A percentile compares a stretch with the other conserved stretches of the same genome.
phyloP scores from a whole-genome alignment of 2,113 vertebrate genomes.

The Rhinichthys klamathensis region DNA sequence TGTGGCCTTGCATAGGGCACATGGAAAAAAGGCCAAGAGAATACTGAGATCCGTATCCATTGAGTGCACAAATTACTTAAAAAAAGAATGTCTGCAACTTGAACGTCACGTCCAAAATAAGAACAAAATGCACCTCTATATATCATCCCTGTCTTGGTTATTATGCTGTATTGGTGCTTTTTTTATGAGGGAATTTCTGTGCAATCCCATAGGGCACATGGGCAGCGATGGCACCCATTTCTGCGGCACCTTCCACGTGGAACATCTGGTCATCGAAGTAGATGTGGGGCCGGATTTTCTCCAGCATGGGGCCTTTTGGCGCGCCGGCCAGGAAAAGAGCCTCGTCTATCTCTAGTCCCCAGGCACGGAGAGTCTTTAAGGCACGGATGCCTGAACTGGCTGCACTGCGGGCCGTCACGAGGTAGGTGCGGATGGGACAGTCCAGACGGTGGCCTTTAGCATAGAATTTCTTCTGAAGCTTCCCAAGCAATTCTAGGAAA shows the following conservation, averaged over 20 bases:
- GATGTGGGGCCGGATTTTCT: conserved; percentile 96
- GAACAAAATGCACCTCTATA: background rate
- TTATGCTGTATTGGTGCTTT: conserved; percentile 58
- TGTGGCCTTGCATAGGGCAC: background rate
- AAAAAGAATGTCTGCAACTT: background rate
- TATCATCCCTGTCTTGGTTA: conserved; percentile 46
- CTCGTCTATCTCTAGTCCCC: conserved; percentile 96
- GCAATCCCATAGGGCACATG: conserved; percentile 94
- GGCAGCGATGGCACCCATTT: conserved; percentile 91
- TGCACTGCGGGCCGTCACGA: conserved; percentile 93
- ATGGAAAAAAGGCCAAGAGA: conserved; percentile 24
- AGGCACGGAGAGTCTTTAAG: conserved; percentile 94
- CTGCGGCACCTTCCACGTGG: conserved; percentile 91
- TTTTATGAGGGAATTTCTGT: conserved; percentile 75
- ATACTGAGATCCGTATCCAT: conserved; percentile 8
- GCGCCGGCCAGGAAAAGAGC: conserved; percentile 94
- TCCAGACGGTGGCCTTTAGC: conserved; percentile 90
- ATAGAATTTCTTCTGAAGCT: conserved; percentile 98
- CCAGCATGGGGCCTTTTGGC: conserved; percentile 92
- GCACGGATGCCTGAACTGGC: conserved; percentile 95
- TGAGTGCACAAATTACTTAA: background rate
- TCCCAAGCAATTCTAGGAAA: conserved; percentile 91
- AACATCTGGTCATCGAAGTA: conserved; percentile 99
- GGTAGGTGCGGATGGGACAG: conserved; percentile 94
- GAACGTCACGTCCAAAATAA: conserved; percentile 1